phyloP scores from a whole-genome alignment of 2,113 vertebrate genomes.

The Fulica atra region DNA sequence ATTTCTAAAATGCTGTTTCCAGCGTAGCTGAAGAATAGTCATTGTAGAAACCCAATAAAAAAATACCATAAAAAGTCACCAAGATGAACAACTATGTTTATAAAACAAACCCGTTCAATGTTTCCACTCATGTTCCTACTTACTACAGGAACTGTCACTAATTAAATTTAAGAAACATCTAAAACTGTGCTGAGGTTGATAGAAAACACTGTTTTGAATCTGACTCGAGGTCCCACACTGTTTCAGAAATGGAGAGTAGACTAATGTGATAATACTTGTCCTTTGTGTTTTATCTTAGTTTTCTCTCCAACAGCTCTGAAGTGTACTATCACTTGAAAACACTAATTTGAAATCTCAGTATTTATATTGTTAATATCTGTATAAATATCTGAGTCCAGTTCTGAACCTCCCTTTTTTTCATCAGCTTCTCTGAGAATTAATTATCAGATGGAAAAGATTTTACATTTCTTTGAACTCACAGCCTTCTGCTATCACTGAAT shows the following conservation, averaged over 20 bases:
- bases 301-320: neutral
- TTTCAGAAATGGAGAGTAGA: neutral
- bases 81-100: neutral
- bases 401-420: neutral
- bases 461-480: neutral
- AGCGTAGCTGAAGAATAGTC: neutral
- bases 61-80: neutral
- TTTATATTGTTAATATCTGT: neutral
- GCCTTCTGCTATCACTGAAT: neutral
- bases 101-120: neutral
- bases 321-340: neutral
- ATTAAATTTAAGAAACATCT: neutral
- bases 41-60: neutral
- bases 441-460: neutral
- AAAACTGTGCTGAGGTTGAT: neutral
- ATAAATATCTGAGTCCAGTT: neutral
- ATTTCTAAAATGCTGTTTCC: neutral
- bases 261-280: neutral
- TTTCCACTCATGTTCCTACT: neutral
- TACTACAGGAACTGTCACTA: neutral
- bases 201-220: neutral
- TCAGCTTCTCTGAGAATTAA: neutral
- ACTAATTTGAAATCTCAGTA: neutral
- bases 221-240: neutral
- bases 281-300: neutral